A percentile compares a stretch with the other conserved stretches of the same genome.
phyloP scores from a whole-genome alignment of 2,113 vertebrate species.

The Rallus limicola region DNA sequence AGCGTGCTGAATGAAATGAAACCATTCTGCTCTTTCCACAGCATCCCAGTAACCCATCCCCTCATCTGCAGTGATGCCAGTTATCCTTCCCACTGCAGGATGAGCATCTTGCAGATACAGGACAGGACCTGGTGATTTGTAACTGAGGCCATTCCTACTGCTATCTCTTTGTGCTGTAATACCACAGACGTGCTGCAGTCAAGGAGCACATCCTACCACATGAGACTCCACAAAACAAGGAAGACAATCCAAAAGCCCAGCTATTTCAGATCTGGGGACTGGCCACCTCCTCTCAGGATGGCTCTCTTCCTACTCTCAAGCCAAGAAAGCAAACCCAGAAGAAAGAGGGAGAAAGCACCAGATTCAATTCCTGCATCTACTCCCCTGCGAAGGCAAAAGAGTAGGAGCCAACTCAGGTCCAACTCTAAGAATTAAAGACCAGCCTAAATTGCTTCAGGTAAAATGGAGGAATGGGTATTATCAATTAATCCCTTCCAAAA shows the following conservation, averaged over 20 bases:
- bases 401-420: not conserved
- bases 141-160: not conserved
- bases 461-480: not conserved
- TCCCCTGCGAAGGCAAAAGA: not conserved
- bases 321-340: not conserved
- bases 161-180: not conserved
- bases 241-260: not conserved
- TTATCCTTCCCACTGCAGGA: not conserved
- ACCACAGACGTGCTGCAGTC: not conserved
- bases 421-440: not conserved
- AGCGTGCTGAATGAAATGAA: fast-evolving
- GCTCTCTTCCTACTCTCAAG: not conserved
- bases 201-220: not conserved
- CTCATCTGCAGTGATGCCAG: fast-evolving
- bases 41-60: fast-evolving
- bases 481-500: not conserved
- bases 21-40: not conserved
- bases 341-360: not conserved
- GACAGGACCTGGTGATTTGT: fast-evolving
- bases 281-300: fast-evolving
- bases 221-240: not conserved
- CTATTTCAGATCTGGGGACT: not conserved
- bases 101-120: not conserved
- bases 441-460: not conserved
- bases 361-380: not conserved